Evolutionary conservation across 35 echinoderm and acorn worm genomes (phyloP).

Genomic region (Strongylocentrotus purpuratus): DNA sequence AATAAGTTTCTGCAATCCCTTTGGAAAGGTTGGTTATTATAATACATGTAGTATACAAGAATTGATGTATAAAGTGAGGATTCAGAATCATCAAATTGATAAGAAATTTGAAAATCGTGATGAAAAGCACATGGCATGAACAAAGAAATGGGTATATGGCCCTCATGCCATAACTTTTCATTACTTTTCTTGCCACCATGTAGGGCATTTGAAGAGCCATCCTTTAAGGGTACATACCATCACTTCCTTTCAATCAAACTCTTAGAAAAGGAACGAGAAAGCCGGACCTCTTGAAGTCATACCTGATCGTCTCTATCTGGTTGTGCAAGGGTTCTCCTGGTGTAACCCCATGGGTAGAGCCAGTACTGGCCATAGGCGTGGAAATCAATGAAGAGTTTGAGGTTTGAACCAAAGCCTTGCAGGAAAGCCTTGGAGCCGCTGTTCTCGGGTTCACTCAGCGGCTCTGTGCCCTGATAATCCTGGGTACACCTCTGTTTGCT

Average conservation of each 20-base stretch:
- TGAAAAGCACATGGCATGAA: background rate
- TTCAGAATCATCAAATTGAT: too few species aligned
- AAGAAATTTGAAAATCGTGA: background rate
- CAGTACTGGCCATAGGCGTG: constrained; percentile 69
- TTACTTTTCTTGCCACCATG: background rate
- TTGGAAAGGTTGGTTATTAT: too few species aligned
- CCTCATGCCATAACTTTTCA: background rate
- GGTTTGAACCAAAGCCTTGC: background rate
- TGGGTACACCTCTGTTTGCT: constrained; percentile 18
- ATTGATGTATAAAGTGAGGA: too few species aligned
- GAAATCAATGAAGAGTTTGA: constrained; percentile 67
- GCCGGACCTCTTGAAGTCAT: background rate
- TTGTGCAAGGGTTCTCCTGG: background rate
- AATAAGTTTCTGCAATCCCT: too few species aligned
- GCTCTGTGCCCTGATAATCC: constrained; percentile 34
- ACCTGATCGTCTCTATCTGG: constrained; percentile 62
- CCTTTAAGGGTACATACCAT: too few species aligned
- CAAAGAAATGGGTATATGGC: background rate
- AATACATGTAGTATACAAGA: too few species aligned
- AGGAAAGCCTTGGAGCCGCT: constrained; percentile 53
- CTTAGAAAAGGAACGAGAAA: too few species aligned
- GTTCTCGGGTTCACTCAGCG: constrained; percentile 70
- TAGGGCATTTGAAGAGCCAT: too few species aligned
- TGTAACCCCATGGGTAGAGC: constrained; percentile 71
- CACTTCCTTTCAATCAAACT: too few species aligned